Evolutionary conservation across 2,797 vertebrate species (phyloP), one percentile per base, ranked within the genome.

Genomic region (Cygnus olor): DNA sequence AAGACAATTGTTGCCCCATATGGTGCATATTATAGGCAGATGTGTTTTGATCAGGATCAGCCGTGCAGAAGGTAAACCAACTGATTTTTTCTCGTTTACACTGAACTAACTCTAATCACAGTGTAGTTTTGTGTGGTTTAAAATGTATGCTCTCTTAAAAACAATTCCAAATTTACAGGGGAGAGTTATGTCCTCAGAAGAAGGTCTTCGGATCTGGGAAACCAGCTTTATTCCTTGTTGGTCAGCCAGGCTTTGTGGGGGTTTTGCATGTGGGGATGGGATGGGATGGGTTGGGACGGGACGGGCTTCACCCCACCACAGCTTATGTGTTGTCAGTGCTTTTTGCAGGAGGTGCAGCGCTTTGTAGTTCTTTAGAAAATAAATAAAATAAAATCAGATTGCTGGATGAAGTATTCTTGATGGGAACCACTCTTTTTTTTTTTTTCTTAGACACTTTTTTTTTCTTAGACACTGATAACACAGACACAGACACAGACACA

Each of bases 11-110:
- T 25, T 95, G 66, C 58, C 56, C 53, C 91, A 91, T 94, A 80
- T 92, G 91, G 79, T 86, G 51, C 5, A 0, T 6, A 38, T 88
- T 69, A 88, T 1, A 60, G 88, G 89, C 93, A 96, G 89, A 91
- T 93, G 93, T 79, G 85, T 90, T 89, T 66, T 87, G 85, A 81
- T 85, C 89, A 40, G 81, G 57, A 86, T 68, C 88, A 88, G 90
- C 80, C 34, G 0, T 81, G 88, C 89, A 93, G 89, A 94, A 96
- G 89, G 70, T 70, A 92, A 91, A 91, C 21, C 4, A 0, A 80
- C 72, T 45, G 76, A 74, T 51, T 93, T 89, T 78, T 89, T 70
- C 77, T 90, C 44, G 2, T 91, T 93, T 89, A 57, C 87, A 86
- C 38, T 7, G 56, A 84, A 66, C 79, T 91, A 76, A 51, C 76